These are phyloP conservation scores for Trachelus troglodyta DNA, from an alignment of 2,888 invertebrate species.

Conservation along the genomic window DNA sequence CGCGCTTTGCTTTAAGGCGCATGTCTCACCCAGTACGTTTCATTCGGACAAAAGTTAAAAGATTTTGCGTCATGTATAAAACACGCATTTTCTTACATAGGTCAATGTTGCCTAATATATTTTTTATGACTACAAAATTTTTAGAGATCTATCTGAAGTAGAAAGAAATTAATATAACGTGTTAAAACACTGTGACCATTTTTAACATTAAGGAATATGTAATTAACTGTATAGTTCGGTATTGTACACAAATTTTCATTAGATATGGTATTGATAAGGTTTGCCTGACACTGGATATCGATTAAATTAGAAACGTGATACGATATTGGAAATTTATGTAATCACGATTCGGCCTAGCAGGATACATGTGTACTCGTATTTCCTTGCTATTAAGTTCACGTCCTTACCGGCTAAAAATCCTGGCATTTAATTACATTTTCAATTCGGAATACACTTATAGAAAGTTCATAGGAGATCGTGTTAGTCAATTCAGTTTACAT, in stretches of 20 bases:
- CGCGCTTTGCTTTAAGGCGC: constrained; percentile 30
- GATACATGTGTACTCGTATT: neutral
- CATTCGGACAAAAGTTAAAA: neutral
- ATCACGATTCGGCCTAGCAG: neutral
- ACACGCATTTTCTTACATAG: neutral
- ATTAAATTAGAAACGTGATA: neutral
- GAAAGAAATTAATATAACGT: neutral
- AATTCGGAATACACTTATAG: neutral
- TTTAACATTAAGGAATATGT: neutral
- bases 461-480: neutral
- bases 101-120: too few species aligned
- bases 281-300: neutral
- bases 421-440: neutral
- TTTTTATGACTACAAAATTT: neutral
- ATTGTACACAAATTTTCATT: neutral
- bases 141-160: neutral
- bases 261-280: neutral
- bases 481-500: neutral
- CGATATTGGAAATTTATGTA: neutral
- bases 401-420: neutral
- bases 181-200: neutral
- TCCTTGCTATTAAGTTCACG: neutral
- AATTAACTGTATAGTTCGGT: neutral
- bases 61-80: neutral
- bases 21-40: constrained; percentile 22